Evolutionary conservation across 92 coral and sea anemone genomes (phyloP).

Genomic region (Phymanthus crucifer): DNA sequence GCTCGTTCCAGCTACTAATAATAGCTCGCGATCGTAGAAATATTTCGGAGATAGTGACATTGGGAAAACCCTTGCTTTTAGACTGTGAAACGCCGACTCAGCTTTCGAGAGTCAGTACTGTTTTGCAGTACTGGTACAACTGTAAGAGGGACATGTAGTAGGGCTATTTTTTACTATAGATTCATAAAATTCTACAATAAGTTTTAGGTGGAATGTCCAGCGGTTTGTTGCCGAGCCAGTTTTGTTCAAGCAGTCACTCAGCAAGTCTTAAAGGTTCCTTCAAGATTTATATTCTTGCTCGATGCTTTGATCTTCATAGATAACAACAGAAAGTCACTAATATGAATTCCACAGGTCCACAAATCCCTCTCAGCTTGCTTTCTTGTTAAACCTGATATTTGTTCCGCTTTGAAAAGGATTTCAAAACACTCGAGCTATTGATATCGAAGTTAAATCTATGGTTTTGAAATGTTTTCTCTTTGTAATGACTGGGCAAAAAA

Average conservation of each 20-base stretch:
- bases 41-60: background rate
- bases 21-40: background rate
- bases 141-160: background rate
- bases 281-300: background rate
- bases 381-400: background rate
- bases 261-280: background rate
- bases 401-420: background rate
- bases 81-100: too few relatives aligned
- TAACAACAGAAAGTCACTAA: background rate
- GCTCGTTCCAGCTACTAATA: background rate
- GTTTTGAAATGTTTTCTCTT: background rate
- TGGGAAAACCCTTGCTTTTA: conserved; percentile 1
- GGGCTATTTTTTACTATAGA: background rate
- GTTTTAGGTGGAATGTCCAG: background rate
- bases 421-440: background rate
- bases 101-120: too few relatives aligned
- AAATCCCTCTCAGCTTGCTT: background rate
- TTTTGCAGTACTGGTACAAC: too few relatives aligned
- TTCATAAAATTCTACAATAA: background rate
- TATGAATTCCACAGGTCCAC: background rate
- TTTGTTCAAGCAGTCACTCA: background rate
- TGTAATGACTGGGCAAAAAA: background rate
- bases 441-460: background rate
- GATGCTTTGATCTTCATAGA: background rate
- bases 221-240: background rate